Evolutionary conservation across 1,140 invertebrate genomes (phyloP).

Genomic region (Glossosoma conforme): DNA sequence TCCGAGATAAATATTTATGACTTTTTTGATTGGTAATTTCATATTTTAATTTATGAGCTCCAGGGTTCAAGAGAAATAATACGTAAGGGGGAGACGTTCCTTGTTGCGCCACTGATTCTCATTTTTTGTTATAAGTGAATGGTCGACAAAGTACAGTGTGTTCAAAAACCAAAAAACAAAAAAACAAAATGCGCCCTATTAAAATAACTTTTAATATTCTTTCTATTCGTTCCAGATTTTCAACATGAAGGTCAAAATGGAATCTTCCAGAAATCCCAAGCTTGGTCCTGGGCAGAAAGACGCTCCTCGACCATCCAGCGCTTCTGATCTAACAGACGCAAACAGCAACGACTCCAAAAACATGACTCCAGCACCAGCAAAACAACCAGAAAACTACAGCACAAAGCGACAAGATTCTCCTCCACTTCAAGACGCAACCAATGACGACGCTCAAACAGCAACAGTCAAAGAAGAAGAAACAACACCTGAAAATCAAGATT

Average conservation of each 20-base stretch:
- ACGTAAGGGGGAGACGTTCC: too few species aligned
- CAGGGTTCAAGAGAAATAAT: too few species aligned
- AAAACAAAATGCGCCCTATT: too few species aligned
- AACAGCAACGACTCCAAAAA: conserved; percentile 1
- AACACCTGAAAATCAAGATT: background rate
- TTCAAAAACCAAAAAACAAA: too few species aligned
- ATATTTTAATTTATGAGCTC: too few species aligned
- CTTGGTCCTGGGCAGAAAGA: conserved; percentile 9
- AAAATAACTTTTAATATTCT: conserved; percentile 1
- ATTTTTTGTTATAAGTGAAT: too few species aligned
- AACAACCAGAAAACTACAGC: conserved; percentile 15
- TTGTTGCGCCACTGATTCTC: too few species aligned
- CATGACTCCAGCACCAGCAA: background rate
- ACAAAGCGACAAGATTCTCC: background rate
- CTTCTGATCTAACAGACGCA: background rate
- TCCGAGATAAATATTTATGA: too few species aligned
- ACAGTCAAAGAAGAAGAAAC: background rate
- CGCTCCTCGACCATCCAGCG: background rate
- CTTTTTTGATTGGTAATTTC: too few species aligned
- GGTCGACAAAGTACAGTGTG: too few species aligned
- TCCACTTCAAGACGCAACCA: background rate
- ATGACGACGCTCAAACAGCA: background rate
- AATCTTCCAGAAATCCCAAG: conserved; percentile 4
- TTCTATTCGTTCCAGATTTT: conserved; percentile 9
- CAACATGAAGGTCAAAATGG: conserved; percentile 30